Evolutionary conservation across 2,888 invertebrate species (phyloP), one percentile per base, ranked within the genome.

Genomic region (Leucania comma): DNA sequence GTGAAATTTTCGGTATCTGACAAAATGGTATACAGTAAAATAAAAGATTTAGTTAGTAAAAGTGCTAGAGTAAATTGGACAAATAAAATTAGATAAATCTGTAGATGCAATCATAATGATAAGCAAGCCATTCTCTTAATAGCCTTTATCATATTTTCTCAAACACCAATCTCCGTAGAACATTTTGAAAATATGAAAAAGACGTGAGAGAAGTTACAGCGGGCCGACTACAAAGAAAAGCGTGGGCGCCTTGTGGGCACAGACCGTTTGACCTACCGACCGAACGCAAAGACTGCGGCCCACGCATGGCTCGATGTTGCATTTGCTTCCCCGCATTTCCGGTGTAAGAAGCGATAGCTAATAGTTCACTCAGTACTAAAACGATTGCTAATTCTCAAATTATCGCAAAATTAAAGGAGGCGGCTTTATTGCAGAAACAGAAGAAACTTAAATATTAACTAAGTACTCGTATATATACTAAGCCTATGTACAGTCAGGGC

Each of bases 241-340:
- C 60, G 80, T 80, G 64, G 83, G 80, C 50, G 59, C 0, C 42
- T 42, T 20, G 42, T 42, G 42, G 42, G 42, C 42, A 42, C 57
- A 65, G 58, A 70, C 68, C 48, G 66, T 60, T 71, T 78, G 82
- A 75, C 71, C 69, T 62, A 59, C 67, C 82, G 65, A 70, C 80
- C 63, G 69, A 42, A 5, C 6, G 17, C 6, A 24, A 4, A 50
- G 24, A 22, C 17, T 0, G 42, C 6, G 42, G 42, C 81, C 77
- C 60, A 83, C 78, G n/a, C 32, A 3, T 14, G 17, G 46, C 50
- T 56, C 50, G 12, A 51, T 24, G 46, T n/a, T 46, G 51, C 54
- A 67, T 53, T 67, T 38, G 12, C 54, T 73, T 67, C 72, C 32
- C 54, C 12, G 22, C 38, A 68, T 63, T 79, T 80, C 67, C 58